A percentile compares a stretch with the other conserved stretches of the same genome.
These are phyloP conservation scores for Elgaria multicarinata DNA, from an alignment of 2,113 vertebrate genomes.

Conservation along the genomic window DNA sequence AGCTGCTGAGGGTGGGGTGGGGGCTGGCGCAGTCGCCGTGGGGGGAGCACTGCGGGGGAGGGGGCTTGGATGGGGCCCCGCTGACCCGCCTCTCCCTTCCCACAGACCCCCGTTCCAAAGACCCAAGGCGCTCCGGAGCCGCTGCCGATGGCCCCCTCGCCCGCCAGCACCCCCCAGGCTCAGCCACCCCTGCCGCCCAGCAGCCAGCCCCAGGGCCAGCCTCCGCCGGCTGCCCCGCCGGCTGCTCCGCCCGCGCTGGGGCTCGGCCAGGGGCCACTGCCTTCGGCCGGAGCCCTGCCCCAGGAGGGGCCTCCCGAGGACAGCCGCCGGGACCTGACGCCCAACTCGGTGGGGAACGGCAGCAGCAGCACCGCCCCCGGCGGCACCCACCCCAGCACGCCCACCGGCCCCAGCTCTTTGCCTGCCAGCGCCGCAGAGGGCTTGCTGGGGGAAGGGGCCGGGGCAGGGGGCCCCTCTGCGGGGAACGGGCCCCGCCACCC, in stretches of 20 bases:
- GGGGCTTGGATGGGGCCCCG: neutral
- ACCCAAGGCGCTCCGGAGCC: slow-evolving; percentile 82
- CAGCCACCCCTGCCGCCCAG: slow-evolving; percentile 75
- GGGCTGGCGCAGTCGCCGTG: neutral
- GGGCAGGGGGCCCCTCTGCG: slow-evolving; percentile 66
- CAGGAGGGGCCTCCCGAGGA: slow-evolving; percentile 76
- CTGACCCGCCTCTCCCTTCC: slow-evolving; percentile 7
- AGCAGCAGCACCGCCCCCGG: slow-evolving; percentile 72
- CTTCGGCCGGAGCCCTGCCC: slow-evolving; percentile 44
- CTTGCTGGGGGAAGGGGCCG: slow-evolving; percentile 66
- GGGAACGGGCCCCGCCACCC: slow-evolving; percentile 73
- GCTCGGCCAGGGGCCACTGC: slow-evolving; percentile 68
- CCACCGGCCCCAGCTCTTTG: slow-evolving; percentile 64
- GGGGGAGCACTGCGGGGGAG: neutral
- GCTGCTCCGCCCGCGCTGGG: slow-evolving; percentile 66
- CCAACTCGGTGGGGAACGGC: slow-evolving; percentile 80
- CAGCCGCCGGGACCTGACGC: slow-evolving; percentile 75
- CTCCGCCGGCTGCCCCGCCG: slow-evolving; percentile 65
- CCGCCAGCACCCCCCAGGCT: slow-evolving; percentile 86
- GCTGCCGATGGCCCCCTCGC: slow-evolving; percentile 81
- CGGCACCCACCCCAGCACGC: slow-evolving; percentile 77
- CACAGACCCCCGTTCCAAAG: slow-evolving; percentile 78
- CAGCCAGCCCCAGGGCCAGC: slow-evolving; percentile 75
- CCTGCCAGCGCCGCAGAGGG: slow-evolving; percentile 31
- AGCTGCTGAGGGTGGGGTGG: neutral